These are phyloP conservation scores for Spea bombifrons DNA, from an alignment of 2,113 vertebrate species.

Conservation along the genomic window DNA sequence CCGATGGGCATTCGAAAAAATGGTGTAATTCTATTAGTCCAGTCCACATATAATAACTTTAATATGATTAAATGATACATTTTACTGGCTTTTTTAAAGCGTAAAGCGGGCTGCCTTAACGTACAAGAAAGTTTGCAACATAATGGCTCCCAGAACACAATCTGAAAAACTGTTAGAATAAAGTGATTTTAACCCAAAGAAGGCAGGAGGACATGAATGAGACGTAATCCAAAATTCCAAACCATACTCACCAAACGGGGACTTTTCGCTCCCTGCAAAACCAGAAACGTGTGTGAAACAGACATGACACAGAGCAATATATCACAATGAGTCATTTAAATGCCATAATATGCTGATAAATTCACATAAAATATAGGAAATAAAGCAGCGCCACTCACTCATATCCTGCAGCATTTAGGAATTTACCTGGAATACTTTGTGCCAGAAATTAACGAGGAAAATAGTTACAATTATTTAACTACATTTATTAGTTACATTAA, in stretches of 20 bases:
- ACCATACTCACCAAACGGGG: slow-evolving; percentile 20
- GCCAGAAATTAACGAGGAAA: too few species aligned
- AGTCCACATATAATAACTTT: too few species aligned
- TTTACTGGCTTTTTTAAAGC: neutral
- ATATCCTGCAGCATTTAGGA: too few species aligned
- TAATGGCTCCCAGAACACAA: neutral
- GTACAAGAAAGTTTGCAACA: neutral
- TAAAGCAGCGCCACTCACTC: neutral
- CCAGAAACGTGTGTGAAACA: neutral
- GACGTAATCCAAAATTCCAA: too few species aligned
- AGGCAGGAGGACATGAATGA: too few species aligned
- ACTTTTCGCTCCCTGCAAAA: slow-evolving; percentile 26
- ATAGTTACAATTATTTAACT: too few species aligned
- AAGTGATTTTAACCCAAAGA: neutral
- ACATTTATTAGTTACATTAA: too few species aligned
- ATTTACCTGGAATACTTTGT: too few species aligned
- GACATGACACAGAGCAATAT: neutral
- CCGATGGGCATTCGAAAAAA: too few species aligned
- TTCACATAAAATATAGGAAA: neutral
- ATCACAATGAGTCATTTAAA: slow-evolving; percentile 2
- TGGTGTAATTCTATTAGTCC: too few species aligned
- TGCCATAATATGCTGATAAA: neutral
- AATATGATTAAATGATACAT: too few species aligned
- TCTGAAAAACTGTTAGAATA: neutral
- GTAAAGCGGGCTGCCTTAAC: neutral